Base-by-base conservation (phyloP, 2,888 invertebrate genomes). In the Drosophila meridionalis region DNA sequence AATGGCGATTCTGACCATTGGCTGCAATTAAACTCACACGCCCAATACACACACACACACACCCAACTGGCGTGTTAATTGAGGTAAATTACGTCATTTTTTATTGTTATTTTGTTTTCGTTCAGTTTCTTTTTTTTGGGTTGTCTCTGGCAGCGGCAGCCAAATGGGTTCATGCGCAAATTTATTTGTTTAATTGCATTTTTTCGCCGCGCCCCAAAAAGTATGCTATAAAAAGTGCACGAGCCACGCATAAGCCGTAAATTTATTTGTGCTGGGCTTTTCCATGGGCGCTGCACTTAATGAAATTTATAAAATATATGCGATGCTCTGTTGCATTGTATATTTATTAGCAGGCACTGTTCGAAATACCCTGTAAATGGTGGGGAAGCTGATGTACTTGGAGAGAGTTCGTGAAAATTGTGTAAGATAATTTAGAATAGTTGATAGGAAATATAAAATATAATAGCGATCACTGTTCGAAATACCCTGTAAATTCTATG, bases 101-200 rank as follows among this genome's bases (percentile, higher is more conserved):
- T 78, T 70, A 69, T 63, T 52, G 50, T 52, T 52, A 52, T 52
- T 52, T 52, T 52, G 8, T 4, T 11, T 9, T 9, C 32, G 14
- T 30, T n/a, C n/a, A 9, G 28, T 14, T n/a, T 43, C 26, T 56
- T 63, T 62, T 11, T 3, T 47, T 45, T 38, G n/a, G 4, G 30
- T 43, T 48, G 26, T 40, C 26, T 42, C 30, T 38, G 38, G n/a
- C 34, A 8, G 26, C 42, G 50, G 8, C 67, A 66, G n/a, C 20
- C 73, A 74, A 79, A 84, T 79, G 74, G 88, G 78, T 82, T 83
- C 80, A 86, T 77, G 83, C 62, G 76, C 61, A 82, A 85, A 87
- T 87, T 87, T 87, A 88, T 90, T 90, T 87, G 87, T 90, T 90
- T 88, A 87, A 87, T 87, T 90, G 90, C 78, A 78, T 86, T 83